These are phyloP conservation scores for Atrichornis clamosus DNA, from an alignment of 2,113 vertebrate genomes.

Conservation along the genomic window DNA sequence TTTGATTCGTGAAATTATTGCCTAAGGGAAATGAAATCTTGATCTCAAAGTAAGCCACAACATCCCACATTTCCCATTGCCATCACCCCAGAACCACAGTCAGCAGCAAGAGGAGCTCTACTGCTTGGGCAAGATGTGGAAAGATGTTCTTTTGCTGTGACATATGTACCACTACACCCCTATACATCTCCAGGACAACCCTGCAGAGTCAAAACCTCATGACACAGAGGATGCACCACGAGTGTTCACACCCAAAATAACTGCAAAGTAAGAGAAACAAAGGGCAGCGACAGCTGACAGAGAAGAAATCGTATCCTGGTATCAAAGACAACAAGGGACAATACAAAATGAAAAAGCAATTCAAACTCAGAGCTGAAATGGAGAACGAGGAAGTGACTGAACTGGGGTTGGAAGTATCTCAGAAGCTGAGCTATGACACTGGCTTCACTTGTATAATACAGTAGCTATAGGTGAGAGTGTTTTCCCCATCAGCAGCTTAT, in stretches of 20 bases:
- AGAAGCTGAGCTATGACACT: background rate
- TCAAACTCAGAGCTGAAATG: background rate
- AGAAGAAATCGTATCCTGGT: background rate
- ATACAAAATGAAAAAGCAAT: background rate
- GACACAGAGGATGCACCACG: background rate
- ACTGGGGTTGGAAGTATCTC: background rate
- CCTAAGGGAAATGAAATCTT: background rate
- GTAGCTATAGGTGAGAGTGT: background rate
- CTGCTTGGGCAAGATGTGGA: background rate
- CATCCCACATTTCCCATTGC: background rate
- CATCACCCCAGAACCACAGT: background rate
- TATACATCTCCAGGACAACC: background rate
- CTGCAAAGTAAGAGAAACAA: background rate
- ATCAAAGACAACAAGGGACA: background rate
- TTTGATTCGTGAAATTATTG: background rate
- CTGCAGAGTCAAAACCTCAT: background rate
- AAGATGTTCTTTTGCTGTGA: background rate
- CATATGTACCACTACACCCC: background rate
- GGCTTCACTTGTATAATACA: background rate
- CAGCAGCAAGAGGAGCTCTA: background rate
- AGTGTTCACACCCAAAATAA: background rate
- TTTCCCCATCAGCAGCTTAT: background rate
- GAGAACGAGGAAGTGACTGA: background rate
- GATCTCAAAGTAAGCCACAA: background rate
- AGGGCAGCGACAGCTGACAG: background rate